Conservation (phyloP, 2,888 invertebrate genomes). For the Dasypogon diadema region DNA sequence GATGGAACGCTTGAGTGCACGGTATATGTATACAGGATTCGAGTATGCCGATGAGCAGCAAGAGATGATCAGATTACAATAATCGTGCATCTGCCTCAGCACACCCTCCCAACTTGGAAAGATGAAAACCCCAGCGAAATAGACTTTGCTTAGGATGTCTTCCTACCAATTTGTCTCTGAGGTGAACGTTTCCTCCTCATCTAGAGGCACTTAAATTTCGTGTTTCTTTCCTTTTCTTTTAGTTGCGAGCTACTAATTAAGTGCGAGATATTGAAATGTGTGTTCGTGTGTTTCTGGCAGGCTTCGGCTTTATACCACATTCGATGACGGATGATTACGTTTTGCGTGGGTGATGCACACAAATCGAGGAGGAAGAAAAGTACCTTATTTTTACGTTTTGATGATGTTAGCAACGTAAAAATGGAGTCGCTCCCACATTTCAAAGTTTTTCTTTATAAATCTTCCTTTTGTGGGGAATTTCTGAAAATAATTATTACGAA, state of each 20-base stretch:
- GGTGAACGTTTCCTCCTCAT: constrained; percentile 2
- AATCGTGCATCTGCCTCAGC: constrained; percentile 15
- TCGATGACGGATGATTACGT: constrained; percentile 27
- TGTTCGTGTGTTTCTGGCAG: background rate
- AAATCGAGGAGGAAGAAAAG: background rate
- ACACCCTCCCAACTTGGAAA: background rate
- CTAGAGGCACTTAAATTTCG: constrained; percentile 20
- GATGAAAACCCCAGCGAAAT: background rate
- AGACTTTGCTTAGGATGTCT: background rate
- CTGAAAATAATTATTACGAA: too few species aligned
- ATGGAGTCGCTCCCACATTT: too few species aligned
- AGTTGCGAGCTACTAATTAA: constrained; percentile 44
- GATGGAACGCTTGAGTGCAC: background rate
- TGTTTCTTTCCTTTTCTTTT: constrained; percentile 9
- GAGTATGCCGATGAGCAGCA: too few species aligned
- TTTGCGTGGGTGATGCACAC: constrained; percentile 23
- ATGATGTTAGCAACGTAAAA: background rate
- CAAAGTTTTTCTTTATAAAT: too few species aligned
- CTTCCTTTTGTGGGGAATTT: too few species aligned
- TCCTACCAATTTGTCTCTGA: constrained; percentile 12
- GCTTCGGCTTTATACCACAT: background rate
- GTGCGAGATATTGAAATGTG: constrained; percentile 32
- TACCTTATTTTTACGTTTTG: constrained; percentile 15
- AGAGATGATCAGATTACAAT: constrained; percentile 29
- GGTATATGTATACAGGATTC: background rate